These are phyloP conservation scores for Agrypnia vestita DNA, from an alignment of 1,140 invertebrate species.

Conservation along the genomic window DNA sequence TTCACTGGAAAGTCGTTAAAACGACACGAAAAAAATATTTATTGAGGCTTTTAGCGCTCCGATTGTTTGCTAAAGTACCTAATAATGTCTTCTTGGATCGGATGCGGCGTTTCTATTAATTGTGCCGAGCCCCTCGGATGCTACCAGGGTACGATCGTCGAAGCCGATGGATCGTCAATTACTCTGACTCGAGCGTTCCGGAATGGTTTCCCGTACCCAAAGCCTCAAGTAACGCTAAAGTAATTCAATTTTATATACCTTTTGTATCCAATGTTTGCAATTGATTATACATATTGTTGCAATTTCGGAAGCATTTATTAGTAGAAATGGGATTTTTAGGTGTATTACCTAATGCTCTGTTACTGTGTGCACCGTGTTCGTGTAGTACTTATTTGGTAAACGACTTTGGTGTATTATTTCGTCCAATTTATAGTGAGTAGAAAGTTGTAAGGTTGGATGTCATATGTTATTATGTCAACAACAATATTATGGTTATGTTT, in stretches of 20 bases:
- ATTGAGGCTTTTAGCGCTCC: background rate
- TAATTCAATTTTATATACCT: constrained; percentile 59
- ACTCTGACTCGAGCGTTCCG: constrained; percentile 85
- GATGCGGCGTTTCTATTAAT: constrained; percentile 85
- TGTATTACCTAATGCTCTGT: too few species aligned
- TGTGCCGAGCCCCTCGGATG: constrained; percentile 79
- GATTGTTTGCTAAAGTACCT: background rate
- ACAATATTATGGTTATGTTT: too few species aligned
- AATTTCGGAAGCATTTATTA: background rate
- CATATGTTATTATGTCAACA: too few species aligned
- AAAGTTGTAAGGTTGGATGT: too few species aligned
- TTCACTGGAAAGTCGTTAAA: background rate
- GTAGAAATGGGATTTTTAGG: too few species aligned
- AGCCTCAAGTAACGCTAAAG: constrained; percentile 70
- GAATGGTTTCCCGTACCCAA: constrained; percentile 82
- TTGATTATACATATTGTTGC: constrained; percentile 2
- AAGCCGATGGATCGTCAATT: constrained; percentile 81
- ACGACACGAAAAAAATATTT: background rate
- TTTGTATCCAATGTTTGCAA: background rate
- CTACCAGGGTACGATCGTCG: constrained; percentile 86
- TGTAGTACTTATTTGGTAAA: too few species aligned
- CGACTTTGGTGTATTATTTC: too few species aligned
- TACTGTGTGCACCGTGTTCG: too few species aligned
- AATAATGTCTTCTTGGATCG: constrained; percentile 73
- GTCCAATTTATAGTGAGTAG: too few species aligned